phyloP scores from a whole-genome alignment of 2,113 vertebrate genomes.

The Ranitomeya variabilis region DNA sequence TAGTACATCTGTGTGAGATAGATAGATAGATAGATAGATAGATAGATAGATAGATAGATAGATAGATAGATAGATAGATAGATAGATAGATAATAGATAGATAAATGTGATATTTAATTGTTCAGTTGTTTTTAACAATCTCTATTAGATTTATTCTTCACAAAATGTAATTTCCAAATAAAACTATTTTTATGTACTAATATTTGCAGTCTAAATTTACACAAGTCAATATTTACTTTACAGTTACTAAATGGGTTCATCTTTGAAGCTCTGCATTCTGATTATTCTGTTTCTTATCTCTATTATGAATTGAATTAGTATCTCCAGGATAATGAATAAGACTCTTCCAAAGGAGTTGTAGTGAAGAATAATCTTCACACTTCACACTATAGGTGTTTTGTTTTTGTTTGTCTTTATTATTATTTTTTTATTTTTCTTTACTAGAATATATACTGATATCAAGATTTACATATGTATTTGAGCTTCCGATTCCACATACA shows the following conservation, averaged over 20 bases:
- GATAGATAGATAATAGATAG: background rate
- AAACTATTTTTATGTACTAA: background rate
- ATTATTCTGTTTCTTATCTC: background rate
- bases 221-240: background rate
- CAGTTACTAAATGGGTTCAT: background rate
- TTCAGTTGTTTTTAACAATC: background rate
- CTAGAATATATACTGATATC: background rate
- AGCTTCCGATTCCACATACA: conserved; percentile 4
- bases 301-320: background rate
- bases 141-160: background rate
- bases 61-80: background rate
- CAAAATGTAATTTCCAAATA: background rate
- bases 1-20: background rate
- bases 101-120: background rate
- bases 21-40: background rate
- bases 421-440: background rate
- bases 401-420: background rate
- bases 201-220: background rate
- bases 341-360: background rate
- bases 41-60: background rate
- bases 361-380: background rate
- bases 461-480: background rate
- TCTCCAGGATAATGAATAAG: background rate
- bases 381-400: background rate
- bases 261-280: background rate